These are phyloP conservation scores for Campylomormyrus numenius DNA, from an alignment of 2,113 vertebrate species.

Conservation along the genomic window DNA sequence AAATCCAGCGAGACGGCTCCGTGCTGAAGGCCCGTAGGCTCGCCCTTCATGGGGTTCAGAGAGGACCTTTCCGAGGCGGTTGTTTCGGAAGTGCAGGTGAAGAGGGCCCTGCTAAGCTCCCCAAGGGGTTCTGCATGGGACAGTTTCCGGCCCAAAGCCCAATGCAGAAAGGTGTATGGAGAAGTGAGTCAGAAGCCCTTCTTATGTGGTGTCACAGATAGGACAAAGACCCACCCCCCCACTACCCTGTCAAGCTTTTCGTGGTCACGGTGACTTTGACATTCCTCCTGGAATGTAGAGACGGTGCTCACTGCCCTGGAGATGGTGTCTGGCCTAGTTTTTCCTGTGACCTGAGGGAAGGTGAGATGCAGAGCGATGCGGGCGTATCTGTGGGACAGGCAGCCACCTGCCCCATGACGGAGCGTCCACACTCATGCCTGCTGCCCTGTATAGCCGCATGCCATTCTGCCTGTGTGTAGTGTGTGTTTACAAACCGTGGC, in stretches of 20 bases:
- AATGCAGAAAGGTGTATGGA: not conserved
- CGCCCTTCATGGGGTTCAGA: not conserved
- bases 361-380: constrained; percentile 2
- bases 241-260: not conserved
- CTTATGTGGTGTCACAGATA: not conserved
- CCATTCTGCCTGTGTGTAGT: not conserved
- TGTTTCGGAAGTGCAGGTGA: not conserved
- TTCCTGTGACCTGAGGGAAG: constrained; percentile 45
- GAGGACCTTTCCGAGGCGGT: not conserved
- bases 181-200: not conserved
- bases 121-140: not conserved
- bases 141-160: not conserved
- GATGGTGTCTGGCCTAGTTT: constrained; percentile 44
- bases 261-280: not conserved
- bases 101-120: not conserved
- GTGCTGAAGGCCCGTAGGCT: not conserved
- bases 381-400: not conserved
- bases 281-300: not conserved
- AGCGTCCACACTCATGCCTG: not conserved
- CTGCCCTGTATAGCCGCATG: not conserved
- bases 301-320: not conserved
- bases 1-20: not conserved
- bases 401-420: not conserved
- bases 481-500: not conserved
- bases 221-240: not conserved